A percentile compares a stretch with the other conserved stretches of the same genome.
Conservation (phyloP, 2,797 vertebrate species). For the Ara ararauna region DNA sequence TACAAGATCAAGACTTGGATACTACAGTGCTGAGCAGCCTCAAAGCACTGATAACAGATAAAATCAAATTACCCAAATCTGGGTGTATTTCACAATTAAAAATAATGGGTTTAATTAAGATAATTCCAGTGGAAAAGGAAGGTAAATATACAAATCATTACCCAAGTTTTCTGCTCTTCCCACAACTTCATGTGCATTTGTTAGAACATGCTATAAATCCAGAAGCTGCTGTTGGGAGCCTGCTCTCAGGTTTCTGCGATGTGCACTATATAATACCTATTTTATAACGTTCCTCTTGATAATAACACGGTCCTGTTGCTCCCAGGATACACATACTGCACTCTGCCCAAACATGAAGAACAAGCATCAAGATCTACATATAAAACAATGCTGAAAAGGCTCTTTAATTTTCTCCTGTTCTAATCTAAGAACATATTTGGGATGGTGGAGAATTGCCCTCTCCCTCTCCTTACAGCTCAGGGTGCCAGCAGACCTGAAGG, state of each 20-base stretch:
- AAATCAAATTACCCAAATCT: conserved; percentile 18
- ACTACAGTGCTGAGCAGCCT: neutral
- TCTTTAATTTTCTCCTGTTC: neutral
- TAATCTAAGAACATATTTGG: neutral
- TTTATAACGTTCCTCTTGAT: neutral
- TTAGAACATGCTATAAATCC: neutral
- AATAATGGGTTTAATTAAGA: conserved; percentile 53
- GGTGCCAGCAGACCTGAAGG: neutral
- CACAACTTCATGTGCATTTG: neutral
- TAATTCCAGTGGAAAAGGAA: conserved; percentile 15
- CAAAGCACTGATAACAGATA: conserved; percentile 38
- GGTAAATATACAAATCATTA: neutral
- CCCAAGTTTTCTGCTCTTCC: neutral
- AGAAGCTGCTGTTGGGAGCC: neutral
- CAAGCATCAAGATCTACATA: neutral
- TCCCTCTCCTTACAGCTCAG: neutral
- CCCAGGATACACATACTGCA: rapidly evolving
- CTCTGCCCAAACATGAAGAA: neutral
- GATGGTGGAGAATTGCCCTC: neutral
- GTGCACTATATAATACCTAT: neutral
- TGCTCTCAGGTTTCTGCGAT: neutral
- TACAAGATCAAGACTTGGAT: conserved; percentile 15
- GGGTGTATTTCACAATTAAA: conserved; percentile 41
- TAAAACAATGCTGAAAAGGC: neutral
- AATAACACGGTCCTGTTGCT: neutral